A percentile compares a stretch with the other conserved stretches of the same genome.
These are phyloP conservation scores for Emydoidea blandingii DNA, from an alignment of 2,797 vertebrate genomes.

Conservation along the genomic window DNA sequence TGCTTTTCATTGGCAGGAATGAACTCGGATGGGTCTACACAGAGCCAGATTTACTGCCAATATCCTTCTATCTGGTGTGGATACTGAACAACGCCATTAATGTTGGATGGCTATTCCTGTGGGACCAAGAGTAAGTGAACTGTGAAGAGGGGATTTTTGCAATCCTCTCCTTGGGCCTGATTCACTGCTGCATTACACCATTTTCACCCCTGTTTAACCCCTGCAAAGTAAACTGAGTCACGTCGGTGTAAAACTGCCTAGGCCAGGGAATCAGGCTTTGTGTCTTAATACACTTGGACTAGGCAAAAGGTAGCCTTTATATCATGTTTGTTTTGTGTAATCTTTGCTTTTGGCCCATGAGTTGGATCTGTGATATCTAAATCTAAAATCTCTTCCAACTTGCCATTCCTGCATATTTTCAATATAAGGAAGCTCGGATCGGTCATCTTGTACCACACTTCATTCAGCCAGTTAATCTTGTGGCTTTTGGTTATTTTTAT, in stretches of 20 bases:
- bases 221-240: background rate
- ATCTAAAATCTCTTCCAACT: background rate
- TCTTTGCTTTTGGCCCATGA: background rate
- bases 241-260: background rate
- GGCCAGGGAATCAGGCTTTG: background rate
- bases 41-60: slow-evolving; percentile 67
- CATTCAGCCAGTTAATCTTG: background rate
- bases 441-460: background rate
- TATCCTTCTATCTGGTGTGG: slow-evolving; percentile 64
- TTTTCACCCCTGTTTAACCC: background rate
- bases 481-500: slow-evolving; percentile 27
- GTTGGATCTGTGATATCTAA: background rate
- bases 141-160: background rate
- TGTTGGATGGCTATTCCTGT: slow-evolving; percentile 76
- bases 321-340: background rate
- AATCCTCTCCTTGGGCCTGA: accelerated
- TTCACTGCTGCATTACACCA: background rate
- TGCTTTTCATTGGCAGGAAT: slow-evolving; percentile 60
- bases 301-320: background rate
- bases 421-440: background rate
- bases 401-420: background rate
- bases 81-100: slow-evolving; percentile 76
- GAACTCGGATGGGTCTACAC: slow-evolving; percentile 63
- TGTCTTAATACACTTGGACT: background rate
- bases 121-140: slow-evolving; percentile 77